These are phyloP conservation scores for Urocynchramus pylzowi DNA, from an alignment of 2,113 vertebrate species.

Conservation along the genomic window DNA sequence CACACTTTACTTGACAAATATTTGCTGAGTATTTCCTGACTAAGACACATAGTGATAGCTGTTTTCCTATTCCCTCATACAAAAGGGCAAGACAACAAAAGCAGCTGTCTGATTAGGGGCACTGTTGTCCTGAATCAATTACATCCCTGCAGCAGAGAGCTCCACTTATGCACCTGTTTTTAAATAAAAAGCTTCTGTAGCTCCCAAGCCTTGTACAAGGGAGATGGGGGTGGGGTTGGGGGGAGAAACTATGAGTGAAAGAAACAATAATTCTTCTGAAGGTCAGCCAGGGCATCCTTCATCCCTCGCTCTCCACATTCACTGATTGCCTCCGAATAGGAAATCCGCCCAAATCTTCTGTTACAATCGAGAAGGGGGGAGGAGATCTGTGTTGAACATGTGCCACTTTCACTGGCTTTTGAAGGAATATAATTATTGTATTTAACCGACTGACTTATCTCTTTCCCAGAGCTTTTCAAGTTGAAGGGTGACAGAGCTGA, in stretches of 20 bases:
- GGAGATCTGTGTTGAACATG: background rate
- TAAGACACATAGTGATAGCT: constrained; percentile 20
- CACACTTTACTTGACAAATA: constrained; percentile 17
- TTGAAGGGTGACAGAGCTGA: background rate
- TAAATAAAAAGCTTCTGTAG: constrained; percentile 33
- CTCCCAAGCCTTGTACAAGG: background rate
- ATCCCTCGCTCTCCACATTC: constrained; percentile 18
- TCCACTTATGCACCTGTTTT: constrained; percentile 61
- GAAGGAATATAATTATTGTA: constrained; percentile 57
- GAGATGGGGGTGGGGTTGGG: background rate
- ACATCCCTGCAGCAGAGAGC: background rate
- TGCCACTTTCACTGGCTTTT: constrained; percentile 27
- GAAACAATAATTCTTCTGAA: constrained; percentile 66
- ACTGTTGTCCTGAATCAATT: constrained; percentile 56
- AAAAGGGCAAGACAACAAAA: constrained; percentile 46
- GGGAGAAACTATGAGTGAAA: background rate
- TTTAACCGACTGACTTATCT: constrained; percentile 52
- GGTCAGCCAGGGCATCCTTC: constrained; percentile 63
- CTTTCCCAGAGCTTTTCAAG: constrained; percentile 22
- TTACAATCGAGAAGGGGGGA: constrained; percentile 28
- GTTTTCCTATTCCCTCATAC: constrained; percentile 52
- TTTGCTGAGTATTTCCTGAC: constrained; percentile 33
- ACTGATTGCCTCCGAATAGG: constrained; percentile 65
- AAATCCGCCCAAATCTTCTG: constrained; percentile 64
- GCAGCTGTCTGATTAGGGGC: constrained; percentile 59